Percentiles rank a stretch among this genome's conserved stretches.
phyloP scores from a whole-genome alignment of 2,888 invertebrate genomes.

The Dorcus parallelipipedus region DNA sequence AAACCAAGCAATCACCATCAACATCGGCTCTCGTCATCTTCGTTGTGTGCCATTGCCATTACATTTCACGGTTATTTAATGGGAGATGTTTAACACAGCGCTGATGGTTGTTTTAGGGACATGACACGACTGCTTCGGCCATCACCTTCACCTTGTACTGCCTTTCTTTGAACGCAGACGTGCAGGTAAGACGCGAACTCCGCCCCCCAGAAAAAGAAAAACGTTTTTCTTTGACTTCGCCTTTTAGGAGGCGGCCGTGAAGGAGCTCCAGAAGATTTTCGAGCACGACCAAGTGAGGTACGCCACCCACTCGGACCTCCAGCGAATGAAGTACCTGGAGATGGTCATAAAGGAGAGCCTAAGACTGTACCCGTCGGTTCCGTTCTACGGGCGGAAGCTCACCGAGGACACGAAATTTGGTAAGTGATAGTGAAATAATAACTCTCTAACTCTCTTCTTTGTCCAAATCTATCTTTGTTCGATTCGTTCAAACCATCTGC shows the following conservation, averaged over 20 bases:
- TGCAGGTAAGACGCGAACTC: conserved; percentile 20
- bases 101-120: conserved; percentile 21
- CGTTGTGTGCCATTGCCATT: no score
- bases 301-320: background rate
- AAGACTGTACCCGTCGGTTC: conserved; percentile 3
- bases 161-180: conserved; percentile 22
- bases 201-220: no score
- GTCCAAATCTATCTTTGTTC: no score
- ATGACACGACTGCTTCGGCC: conserved; percentile 29
- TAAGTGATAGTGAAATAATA: conserved; percentile 1
- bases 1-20: no score
- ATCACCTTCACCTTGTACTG: conserved; percentile 24
- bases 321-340: conserved; percentile 7
- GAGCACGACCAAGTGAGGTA: conserved; percentile 4
- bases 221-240: background rate
- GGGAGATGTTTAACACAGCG: no score
- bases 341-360: conserved; percentile 7
- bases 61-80: no score
- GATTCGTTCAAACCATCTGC: no score
- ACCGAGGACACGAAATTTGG: conserved; percentile 12
- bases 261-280: conserved; percentile 19
- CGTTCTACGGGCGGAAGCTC: conserved; percentile 5
- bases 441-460: no score
- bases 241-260: background rate
- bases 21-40: no score